Base-by-base conservation (phyloP, 30 jellyfish, hydroid and myxozoan genomes). In the Turritopsis dohrnii region DNA sequence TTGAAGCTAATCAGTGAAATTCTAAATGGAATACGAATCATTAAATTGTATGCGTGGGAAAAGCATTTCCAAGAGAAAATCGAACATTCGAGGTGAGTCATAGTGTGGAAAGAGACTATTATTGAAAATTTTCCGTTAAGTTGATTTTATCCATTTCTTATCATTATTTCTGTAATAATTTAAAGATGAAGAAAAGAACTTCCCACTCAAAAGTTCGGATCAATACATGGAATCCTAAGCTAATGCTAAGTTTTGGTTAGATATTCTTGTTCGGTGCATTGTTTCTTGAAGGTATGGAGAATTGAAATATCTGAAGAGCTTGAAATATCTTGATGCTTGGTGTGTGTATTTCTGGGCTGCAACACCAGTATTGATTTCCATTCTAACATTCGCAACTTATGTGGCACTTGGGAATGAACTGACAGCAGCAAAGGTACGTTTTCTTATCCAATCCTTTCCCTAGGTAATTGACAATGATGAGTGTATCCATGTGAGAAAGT, bases 331-430 rank as follows among this genome's bases (percentile, higher is more conserved):
- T 66, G 99, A 89, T 75, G 99, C 99, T 41, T 82, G 90, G 84
- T 95, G 99, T 84, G 99, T 95, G 53, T 89, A 86, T 66, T 95
- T 95, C 84, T 95, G 99, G 99, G 99, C 99, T 4, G 83, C 97
- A 21, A 86, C 99, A 27, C 97, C 99, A 1, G 96, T 90, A 26
- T 82, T 89, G 76, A 94, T 94, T 52, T 94, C 99, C 13, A 85
- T 94, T 73, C 79, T 94, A 72, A 94, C 99, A 1, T 94, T 94
- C 81, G 83, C 90, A 0, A 89, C 96, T 0, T 94, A 94, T 71
- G 91, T 94, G 13, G 52, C 81, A 20, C 85, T 94, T 81, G 99
- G 96, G 16, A 60, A 87, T 72, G 75, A 86, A 54, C 53, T 94
- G 87, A 94, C 99, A 29, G 99, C 99, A 9, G 96, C 99, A 17